Base-by-base conservation (phyloP, 2,113 vertebrate genomes). In the Nerophis lumbriciformis region DNA sequence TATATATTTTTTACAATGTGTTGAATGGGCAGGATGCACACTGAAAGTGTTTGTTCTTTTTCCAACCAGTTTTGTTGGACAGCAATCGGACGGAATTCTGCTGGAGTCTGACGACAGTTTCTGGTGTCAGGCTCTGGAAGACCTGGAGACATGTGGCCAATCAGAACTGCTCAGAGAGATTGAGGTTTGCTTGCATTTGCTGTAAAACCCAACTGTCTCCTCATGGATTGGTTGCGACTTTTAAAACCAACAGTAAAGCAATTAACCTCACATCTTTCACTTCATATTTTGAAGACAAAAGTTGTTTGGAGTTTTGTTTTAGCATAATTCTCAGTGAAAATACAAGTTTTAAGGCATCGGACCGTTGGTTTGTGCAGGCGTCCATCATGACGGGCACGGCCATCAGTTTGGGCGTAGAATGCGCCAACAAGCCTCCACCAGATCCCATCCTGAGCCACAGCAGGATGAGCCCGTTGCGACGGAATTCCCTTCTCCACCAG, bases 71-170 rank as follows among this genome's bases (percentile, higher is more conserved):
- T 94, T 92, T 77, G 85, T 92, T n/a, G 90, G 88, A 83, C 93
- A 93, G 77, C 88, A 88, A 69, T 85, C 92, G 55, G 94, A 95
- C 9, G 93, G 93, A 64, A 88, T 94, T 71, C 85, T 93, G 75
- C 77, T 93, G 63, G 90, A 94, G 79, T 92, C 90, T 0, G 94
- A 97, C 64, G 95, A 97, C 90, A 94, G 91, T 81, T 96, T 96
- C 90, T 98, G 96, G 97, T 93, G 91, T 81, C 96, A 98, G 87
- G 97, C 95, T 39, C 88, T 98, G 50, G 97, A 99, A 75, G 97
- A 99, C 78, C 90, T 98, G 90, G 94, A 99, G 92, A 97, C 96
- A 3, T 98, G 97, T 15, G 95, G 96, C 69, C 97, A 99, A 83
- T 96, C 95, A 5, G 96, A 98, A 75, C 93, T 98, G 42, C 94